These are phyloP conservation scores for Zaprionus bogoriensis DNA, from an alignment of 2,888 invertebrate genomes.

Conservation along the genomic window DNA sequence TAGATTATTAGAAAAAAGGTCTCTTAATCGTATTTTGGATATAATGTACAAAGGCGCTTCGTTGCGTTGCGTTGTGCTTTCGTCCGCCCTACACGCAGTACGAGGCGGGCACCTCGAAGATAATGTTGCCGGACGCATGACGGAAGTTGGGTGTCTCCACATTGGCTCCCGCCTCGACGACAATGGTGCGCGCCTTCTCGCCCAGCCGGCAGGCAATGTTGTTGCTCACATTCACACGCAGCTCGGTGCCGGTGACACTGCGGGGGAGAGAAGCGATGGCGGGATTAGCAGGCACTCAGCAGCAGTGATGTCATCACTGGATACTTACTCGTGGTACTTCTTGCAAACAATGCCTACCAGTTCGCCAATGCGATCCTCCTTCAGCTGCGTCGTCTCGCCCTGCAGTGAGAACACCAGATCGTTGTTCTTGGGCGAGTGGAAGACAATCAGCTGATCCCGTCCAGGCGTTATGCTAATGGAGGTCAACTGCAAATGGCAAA, in stretches of 20 bases:
- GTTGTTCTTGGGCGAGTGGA: slow-evolving; percentile 93
- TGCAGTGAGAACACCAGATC: slow-evolving; percentile 93
- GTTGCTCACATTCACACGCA: slow-evolving; percentile 88
- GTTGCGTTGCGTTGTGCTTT: too few species aligned
- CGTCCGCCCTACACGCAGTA: slow-evolving; percentile 75
- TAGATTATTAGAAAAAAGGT: background rate
- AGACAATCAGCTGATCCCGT: slow-evolving; percentile 92
- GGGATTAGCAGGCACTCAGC: background rate
- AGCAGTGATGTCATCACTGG: too few species aligned
- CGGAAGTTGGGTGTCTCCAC: slow-evolving; percentile 81
- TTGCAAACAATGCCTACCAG: slow-evolving; percentile 91
- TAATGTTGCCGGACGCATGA: slow-evolving; percentile 79
- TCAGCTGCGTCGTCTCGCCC: slow-evolving; percentile 79
- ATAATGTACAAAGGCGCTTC: slow-evolving; percentile 58
- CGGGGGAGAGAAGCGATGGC: background rate
- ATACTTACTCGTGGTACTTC: slow-evolving; percentile 88
- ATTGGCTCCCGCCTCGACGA: slow-evolving; percentile 80
- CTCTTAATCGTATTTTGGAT: slow-evolving; percentile 23
- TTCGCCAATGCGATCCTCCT: slow-evolving; percentile 93
- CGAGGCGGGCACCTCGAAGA: slow-evolving; percentile 82
- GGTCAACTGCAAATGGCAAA: slow-evolving; percentile 86
- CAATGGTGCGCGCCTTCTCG: slow-evolving; percentile 86
- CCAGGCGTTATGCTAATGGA: slow-evolving; percentile 93
- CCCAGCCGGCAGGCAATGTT: slow-evolving; percentile 93
- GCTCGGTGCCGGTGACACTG: slow-evolving; percentile 88